Evolutionary conservation across 2,888 invertebrate genomes (phyloP), one percentile per base, ranked within the genome.

Genomic region (Hoplodrina blanda): DNA sequence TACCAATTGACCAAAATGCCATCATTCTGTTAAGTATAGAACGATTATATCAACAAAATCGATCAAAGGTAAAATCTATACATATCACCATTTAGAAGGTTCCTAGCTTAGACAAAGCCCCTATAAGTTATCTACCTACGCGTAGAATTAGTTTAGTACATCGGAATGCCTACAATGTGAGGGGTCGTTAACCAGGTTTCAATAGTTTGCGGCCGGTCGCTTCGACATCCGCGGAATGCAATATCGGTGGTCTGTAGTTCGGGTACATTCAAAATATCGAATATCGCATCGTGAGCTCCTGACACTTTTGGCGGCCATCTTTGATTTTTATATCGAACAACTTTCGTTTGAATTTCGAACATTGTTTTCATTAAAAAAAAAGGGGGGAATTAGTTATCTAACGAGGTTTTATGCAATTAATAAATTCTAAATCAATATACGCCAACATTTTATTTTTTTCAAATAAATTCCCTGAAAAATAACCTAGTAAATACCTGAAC

Each of bases 131-230:
- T 70, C 33, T 33, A 11, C 11, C 13, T 41, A 41, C 41, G 41
- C 11, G 13, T 41, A 69, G 60, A 30, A 70, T 59, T 75, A 71
- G 69, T 61, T 62, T 33, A 75, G 30, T 62, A 59, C 61, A 78
- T 60, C 50, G 83, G 81, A 75, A 82, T 80, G 65, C 52, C 46
- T 33, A 69, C 63, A 64, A 83, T 80, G 82, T 59, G 41, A 55
- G 63, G 61, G 71, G 46, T 67, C 63, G 68, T 76, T 68, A 73
- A 71, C 73, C 66, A 78, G 78, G 76, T 82, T 76, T 78, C 82
- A 80, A 82, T 83, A 72, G 76, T 82, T 79, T 80, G 78, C 73
- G 81, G 72, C 65, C 57, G 70, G 49, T 62, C 69, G 72, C 56
- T 50, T 61, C 73, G 68, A 66, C 66, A 73, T 80, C 61, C 66